Base-by-base conservation (phyloP, 1,140 invertebrate species). In the Mamestra configurata region DNA sequence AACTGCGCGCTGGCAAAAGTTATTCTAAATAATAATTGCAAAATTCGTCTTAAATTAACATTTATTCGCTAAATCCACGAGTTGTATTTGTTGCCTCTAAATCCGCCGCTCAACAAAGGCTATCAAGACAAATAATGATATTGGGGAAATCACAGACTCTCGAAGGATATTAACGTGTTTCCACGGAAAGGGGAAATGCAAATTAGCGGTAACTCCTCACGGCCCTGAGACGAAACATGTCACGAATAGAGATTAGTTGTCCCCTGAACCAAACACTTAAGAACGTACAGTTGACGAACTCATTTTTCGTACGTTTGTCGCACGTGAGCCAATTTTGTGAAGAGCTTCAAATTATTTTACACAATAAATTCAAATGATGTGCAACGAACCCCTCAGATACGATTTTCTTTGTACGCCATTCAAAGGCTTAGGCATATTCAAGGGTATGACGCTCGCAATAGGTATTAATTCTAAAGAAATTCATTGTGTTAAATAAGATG, bases 161-260 rank as follows among this genome's bases (percentile, higher is more conserved):
- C 80, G 75, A 86, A 88, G 82, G 81, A 84, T 84, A 86, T 86
- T 86, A 88, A 86, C 84, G 81, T 87, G 82, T 86, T 87, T 79
- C 79, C 66, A 76, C 49, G 75, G 78, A 78, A 80, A 82, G 77
- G 80, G 82, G 86, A 86, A 85, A 85, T 87, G 84, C 80, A 84
- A 89, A 88, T 87, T 82, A 87, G 84, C 76, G 78, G 76, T 46
- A 81, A 77, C 77, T 81, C 79, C 76, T 79, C 66, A 80, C 66
- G 70, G 40, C 70, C 72, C 55, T 61, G 73, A 71, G 70, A 66
- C 80, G 76, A 57, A 68, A 79, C 84, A 75, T 76, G 79, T 70
- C 57, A 20, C 11, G 79, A 81, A 85, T 81, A 80, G 46, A 55
- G 43, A 83, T 79, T 55, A 82, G 80, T 24, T 75, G 71, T 75